Conservation (phyloP, 2,113 vertebrate species). For the Pygathrix nemaeus region DNA sequence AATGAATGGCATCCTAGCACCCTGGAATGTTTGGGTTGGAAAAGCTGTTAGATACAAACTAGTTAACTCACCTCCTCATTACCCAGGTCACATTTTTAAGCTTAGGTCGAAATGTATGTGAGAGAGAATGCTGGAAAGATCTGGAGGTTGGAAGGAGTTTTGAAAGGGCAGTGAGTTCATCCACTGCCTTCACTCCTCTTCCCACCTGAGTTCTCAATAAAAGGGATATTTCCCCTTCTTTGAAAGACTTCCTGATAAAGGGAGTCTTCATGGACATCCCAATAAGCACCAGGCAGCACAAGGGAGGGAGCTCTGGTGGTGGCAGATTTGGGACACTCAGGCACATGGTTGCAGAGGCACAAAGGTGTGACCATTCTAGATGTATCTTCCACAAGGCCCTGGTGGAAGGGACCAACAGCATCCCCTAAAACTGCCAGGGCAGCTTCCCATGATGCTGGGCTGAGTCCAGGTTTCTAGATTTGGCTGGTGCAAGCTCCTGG, state of each 20-base stretch:
- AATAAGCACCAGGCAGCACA: neutral
- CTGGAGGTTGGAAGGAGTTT: neutral
- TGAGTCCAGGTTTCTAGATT: neutral
- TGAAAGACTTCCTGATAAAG: neutral
- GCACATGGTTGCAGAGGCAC: neutral
- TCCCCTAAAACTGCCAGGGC: neutral
- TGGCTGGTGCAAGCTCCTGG: no score
- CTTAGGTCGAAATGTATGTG: neutral
- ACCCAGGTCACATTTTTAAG: neutral
- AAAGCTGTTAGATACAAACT: neutral
- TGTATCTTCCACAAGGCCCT: neutral
- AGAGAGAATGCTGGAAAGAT: neutral
- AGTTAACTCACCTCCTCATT: neutral
- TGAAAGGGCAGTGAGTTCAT: neutral
- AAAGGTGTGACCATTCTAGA: neutral
- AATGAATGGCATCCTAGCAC: neutral
- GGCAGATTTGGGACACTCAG: neutral
- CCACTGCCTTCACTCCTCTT: neutral
- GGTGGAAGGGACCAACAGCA: neutral
- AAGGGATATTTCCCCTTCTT: neutral
- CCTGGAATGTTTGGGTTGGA: neutral
- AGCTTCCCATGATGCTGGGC: no score
- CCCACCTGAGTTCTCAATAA: neutral
- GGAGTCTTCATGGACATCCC: neutral
- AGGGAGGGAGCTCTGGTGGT: neutral